These are phyloP conservation scores for Pycnonotus jocosus DNA, from an alignment of 2,113 vertebrate species.

Conservation along the genomic window DNA sequence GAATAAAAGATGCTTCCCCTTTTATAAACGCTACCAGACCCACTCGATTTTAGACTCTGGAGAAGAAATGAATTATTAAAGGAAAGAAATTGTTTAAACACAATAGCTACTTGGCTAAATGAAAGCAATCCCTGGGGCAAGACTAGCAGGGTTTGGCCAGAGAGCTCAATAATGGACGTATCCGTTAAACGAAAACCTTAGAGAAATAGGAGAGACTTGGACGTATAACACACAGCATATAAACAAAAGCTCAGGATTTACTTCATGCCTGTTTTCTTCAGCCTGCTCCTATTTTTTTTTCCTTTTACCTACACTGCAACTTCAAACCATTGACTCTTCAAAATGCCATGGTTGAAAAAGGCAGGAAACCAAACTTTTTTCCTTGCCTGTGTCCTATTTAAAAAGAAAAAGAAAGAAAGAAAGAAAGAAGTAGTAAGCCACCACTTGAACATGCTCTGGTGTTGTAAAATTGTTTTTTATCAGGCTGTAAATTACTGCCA, in stretches of 20 bases:
- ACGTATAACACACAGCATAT: not conserved
- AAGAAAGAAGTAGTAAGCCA: conserved; percentile 14
- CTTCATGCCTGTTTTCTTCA: not conserved
- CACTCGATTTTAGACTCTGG: not conserved
- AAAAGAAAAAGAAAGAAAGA: not conserved
- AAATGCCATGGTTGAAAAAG: not conserved
- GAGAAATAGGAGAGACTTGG: not conserved
- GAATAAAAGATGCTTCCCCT: not conserved
- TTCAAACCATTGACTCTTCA: not conserved
- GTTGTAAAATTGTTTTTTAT: conserved; percentile 66
- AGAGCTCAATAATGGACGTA: not conserved
- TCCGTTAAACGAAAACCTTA: not conserved
- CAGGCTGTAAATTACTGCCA: conserved; percentile 64
- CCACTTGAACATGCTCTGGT: conserved; percentile 53
- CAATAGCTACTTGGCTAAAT: conserved; percentile 1
- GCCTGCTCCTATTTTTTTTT: not conserved
- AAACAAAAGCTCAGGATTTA: not conserved
- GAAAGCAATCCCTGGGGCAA: not conserved
- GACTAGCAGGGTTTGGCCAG: not conserved
- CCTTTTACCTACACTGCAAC: not conserved
- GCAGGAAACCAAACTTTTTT: not conserved
- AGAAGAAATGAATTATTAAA: conserved; percentile 2
- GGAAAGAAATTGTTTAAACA: conserved; percentile 32
- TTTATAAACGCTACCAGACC: conserved; percentile 27
- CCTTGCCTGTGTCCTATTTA: not conserved